phyloP scores from a whole-genome alignment of 2,888 invertebrate species.

The Digitonthophagus gazella region DNA sequence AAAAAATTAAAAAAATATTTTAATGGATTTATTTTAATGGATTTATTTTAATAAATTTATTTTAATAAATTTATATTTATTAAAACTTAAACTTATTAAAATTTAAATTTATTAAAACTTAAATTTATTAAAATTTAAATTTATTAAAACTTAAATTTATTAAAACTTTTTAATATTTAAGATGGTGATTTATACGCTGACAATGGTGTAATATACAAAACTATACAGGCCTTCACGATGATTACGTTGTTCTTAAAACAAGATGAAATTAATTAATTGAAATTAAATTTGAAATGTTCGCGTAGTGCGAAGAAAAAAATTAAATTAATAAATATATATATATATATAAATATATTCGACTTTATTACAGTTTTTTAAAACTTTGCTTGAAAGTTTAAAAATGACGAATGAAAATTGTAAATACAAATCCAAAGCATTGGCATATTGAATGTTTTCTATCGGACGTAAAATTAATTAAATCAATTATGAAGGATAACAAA shows the following conservation, averaged over 20 bases:
- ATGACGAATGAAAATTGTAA: constrained; percentile 6
- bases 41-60: too few relatives aligned
- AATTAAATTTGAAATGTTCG: background rate
- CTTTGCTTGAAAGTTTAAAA: constrained; percentile 20
- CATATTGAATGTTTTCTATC: constrained; percentile 33
- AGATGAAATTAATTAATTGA: background rate
- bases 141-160: too few relatives aligned
- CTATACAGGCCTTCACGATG: constrained; percentile 26
- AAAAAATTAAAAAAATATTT: too few relatives aligned
- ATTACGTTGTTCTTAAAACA: constrained; percentile 20
- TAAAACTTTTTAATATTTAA: too few relatives aligned
- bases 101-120: too few relatives aligned
- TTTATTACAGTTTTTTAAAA: constrained; percentile 20
- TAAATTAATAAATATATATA: constrained; percentile 18
- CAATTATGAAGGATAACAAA: background rate
- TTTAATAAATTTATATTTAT: too few relatives aligned
- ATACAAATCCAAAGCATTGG: constrained; percentile 26
- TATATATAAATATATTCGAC: constrained; percentile 16
- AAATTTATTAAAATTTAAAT: too few relatives aligned
- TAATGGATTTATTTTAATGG: too few relatives aligned
- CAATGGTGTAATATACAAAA: constrained; percentile 25
- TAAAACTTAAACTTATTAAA: too few relatives aligned
- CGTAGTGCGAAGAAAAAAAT: background rate
- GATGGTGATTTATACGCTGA: constrained; percentile 24
- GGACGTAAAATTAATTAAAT: constrained; percentile 1